phyloP scores from a whole-genome alignment of 2,888 invertebrate species.

The Drosophila picticornis region DNA sequence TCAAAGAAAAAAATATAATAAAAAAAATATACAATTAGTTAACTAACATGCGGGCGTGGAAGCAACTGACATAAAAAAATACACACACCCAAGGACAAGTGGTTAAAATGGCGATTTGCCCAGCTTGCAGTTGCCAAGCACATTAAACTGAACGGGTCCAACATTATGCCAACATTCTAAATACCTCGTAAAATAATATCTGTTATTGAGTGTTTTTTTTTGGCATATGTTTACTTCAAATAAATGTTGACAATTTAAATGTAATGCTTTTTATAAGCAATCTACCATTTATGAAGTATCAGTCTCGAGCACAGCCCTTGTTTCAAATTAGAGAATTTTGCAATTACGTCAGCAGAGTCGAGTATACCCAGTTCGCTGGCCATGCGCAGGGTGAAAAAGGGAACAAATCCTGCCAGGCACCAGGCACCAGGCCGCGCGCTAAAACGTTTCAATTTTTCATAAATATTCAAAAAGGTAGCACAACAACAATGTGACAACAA shows the following conservation, averaged over 20 bases:
- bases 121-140: slow-evolving; percentile 15
- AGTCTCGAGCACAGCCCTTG: not conserved
- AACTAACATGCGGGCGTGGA: slow-evolving; percentile 64
- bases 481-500: slow-evolving; percentile 52
- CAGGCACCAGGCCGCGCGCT: slow-evolving; percentile 56
- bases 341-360: not conserved
- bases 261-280: not conserved
- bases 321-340: not conserved
- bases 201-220: not conserved
- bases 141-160: too few species aligned
- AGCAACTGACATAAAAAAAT: slow-evolving; percentile 46
- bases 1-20: slow-evolving; percentile 47
- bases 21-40: slow-evolving; percentile 75
- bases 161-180: not conserved
- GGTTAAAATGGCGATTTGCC: not conserved
- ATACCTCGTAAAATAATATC: not conserved
- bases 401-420: slow-evolving; percentile 40
- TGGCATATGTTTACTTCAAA: not conserved
- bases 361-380: slow-evolving; percentile 7
- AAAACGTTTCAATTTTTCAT: slow-evolving; percentile 80
- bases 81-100: not conserved
- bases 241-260: not conserved
- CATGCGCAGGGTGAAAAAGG: slow-evolving; percentile 34
- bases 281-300: not conserved
- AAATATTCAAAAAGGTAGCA: slow-evolving; percentile 78